A percentile compares a stretch with the other conserved stretches of the same genome.
Conservation (phyloP, 1,140 invertebrate genomes). For the Steinernema khuongi region DNA sequence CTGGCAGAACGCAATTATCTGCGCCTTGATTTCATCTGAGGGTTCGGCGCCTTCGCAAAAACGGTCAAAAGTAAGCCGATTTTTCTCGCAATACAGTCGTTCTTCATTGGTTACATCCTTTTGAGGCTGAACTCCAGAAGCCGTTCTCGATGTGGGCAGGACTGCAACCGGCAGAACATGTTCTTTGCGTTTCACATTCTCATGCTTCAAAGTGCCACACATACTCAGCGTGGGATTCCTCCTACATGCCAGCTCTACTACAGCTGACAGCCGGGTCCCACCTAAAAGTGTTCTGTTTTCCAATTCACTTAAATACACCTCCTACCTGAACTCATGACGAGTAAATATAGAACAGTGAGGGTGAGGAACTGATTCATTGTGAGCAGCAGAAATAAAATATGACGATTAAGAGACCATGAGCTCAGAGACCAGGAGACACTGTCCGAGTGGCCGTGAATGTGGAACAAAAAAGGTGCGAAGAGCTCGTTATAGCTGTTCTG, state of each 20-base stretch:
- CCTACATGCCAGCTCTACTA: neutral
- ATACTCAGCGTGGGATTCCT: neutral
- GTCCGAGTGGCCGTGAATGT: neutral
- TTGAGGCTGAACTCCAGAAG: neutral
- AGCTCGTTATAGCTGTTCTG: neutral
- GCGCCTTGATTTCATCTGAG: neutral
- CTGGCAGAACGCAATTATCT: neutral
- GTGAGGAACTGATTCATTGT: too few relatives aligned
- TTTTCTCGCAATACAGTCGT: neutral
- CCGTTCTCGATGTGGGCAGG: neutral
- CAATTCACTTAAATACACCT: too few relatives aligned
- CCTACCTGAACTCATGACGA: too few relatives aligned
- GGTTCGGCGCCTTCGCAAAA: neutral
- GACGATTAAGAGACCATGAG: too few relatives aligned
- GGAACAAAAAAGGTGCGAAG: slow-evolving; percentile 1
- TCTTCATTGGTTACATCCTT: neutral
- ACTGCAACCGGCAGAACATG: too few relatives aligned
- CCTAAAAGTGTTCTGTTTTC: too few relatives aligned
- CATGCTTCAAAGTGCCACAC: neutral
- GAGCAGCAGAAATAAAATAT: too few relatives aligned
- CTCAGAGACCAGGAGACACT: too few relatives aligned
- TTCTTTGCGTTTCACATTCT: too few relatives aligned
- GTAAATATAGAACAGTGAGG: too few relatives aligned
- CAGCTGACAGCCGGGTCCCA: neutral
- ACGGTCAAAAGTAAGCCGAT: neutral